These are phyloP conservation scores for Napeogenes inachia DNA, from an alignment of 2,888 invertebrate genomes.

Conservation along the genomic window DNA sequence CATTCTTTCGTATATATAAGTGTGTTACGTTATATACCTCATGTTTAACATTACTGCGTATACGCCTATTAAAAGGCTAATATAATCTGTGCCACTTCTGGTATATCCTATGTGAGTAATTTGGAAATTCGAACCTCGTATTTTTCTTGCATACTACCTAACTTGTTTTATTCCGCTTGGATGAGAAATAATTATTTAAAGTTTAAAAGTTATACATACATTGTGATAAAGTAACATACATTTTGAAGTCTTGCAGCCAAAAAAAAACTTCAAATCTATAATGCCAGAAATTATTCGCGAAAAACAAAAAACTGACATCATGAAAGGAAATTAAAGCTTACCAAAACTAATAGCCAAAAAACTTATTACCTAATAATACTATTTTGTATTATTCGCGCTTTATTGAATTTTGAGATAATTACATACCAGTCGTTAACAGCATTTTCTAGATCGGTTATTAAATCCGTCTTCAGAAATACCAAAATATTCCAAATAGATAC, in stretches of 20 bases:
- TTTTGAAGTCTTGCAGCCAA: background rate
- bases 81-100: background rate
- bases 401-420: no score
- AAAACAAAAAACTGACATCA: background rate
- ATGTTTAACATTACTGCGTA: background rate
- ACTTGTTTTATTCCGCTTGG: conserved; percentile 1
- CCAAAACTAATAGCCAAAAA: no score
- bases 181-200: background rate
- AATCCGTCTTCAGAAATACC: no score
- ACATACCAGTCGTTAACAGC: no score
- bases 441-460: no score
- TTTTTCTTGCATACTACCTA: conserved; percentile 5
- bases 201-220: no score
- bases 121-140: background rate
- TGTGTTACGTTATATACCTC: background rate
- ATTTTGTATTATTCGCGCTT: no score
- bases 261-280: background rate
- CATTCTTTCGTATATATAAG: conserved; percentile 1
- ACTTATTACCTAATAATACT: no score
- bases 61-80: background rate
- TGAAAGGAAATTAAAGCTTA: no score
- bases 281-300: background rate
- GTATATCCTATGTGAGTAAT: background rate
- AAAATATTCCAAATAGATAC: no score
- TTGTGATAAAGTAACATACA: no score